phyloP scores from a whole-genome alignment of 2,888 invertebrate species.

The Nectonema munidae region DNA sequence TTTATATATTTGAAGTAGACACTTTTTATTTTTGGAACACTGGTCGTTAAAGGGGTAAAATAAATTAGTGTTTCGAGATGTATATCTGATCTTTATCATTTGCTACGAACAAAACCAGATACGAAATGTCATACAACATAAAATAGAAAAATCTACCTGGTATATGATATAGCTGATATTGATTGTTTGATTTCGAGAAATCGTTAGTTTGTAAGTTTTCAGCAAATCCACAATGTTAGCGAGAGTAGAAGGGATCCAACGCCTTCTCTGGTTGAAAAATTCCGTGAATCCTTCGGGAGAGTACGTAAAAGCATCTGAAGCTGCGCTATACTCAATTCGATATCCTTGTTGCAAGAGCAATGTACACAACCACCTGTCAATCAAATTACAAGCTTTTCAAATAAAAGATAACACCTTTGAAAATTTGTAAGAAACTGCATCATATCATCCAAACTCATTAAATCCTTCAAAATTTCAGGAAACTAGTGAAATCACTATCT shows the following conservation, averaged over 20 bases:
- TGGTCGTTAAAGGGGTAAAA: no score
- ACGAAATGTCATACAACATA: no score
- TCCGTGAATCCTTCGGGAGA: constrained; percentile 23
- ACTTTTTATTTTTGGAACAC: no score
- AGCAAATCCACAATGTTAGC: constrained; percentile 22
- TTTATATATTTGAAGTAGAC: no score
- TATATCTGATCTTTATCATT: no score
- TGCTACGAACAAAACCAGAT: no score
- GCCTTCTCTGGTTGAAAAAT: constrained; percentile 22
- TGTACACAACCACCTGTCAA: constrained; percentile 27
- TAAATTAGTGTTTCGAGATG: no score
- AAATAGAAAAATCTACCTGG: constrained; percentile 18
- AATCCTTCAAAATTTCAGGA: no score
- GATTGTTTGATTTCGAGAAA: constrained; percentile 21
- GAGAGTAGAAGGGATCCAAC: constrained; percentile 22
- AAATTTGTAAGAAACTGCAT: no score
- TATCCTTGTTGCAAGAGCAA: constrained; percentile 26
- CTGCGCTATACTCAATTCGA: constrained; percentile 25
- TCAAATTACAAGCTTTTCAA: constrained; percentile 19
- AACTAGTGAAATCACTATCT: no score
- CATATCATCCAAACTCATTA: no score
- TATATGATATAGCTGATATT: constrained; percentile 21
- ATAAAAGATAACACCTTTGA: background rate
- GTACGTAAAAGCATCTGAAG: constrained; percentile 25
- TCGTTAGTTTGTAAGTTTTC: constrained; percentile 19